Base-by-base conservation (phyloP, 2,113 vertebrate species). In the Phasianus colchicus region DNA sequence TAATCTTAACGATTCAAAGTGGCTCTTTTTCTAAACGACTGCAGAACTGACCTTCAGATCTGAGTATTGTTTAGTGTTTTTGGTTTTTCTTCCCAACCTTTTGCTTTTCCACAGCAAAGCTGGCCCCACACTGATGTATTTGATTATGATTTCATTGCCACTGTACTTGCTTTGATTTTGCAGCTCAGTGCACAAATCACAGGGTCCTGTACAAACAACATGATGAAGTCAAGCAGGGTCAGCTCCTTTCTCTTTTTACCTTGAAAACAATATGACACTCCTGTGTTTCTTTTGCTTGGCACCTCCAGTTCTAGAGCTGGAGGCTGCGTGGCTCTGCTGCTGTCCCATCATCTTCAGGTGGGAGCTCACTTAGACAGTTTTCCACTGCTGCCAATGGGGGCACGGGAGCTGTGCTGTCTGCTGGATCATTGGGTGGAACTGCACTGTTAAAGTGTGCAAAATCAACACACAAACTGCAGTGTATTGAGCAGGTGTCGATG, bases 91-190 rank as follows among this genome's bases (percentile, higher is more conserved):
- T 91, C 60, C 38, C 32, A 85, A 5, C 15, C 27, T 57, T 93
- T 91, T 81, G 32, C 61, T 91, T 93, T 94, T 83, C 61, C 58
- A 25, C 83, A 90, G 61, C 83, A 91, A 78, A 81, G 58, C 61
- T 86, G 65, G 76, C 69, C 83, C 43, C 85, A 60, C 58, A 29
- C 48, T 88, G 76, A 48, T 92, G 43, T 69, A 43, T 91, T 81
- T 91, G 94, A 81, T 93, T 90, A 58, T 94, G n/a, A 88, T 96
- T 95, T 91, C 73, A 34, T 86, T 90, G 57, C 73, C 36, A n/a
- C 90, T 94, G 88, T 90, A 61, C 63, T 94, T 73, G 61, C 96
- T 96, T 97, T 96, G 93, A 90, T 95, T 95, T 88, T 92, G 76
- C 76, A 96, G 69, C 69, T 86, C 55, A 34, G 65, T 60, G 76